Base-by-base conservation (phyloP, 2,113 vertebrate genomes). In the Bagarius yarrelli region DNA sequence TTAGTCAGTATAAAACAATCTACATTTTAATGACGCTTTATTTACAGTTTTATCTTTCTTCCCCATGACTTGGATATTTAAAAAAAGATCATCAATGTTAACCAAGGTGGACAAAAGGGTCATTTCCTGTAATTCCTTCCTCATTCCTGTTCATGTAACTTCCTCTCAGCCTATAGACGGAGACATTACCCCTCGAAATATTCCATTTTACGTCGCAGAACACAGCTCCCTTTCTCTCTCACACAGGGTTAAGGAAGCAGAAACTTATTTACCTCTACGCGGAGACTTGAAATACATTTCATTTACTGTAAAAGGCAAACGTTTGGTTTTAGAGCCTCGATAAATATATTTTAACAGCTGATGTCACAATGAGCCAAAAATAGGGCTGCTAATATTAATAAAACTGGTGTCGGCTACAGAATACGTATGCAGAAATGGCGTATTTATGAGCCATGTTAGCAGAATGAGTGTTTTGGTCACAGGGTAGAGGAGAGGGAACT, bases 71-170 rank as follows among this genome's bases (percentile, higher is more conserved):
- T 50, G 6, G 1, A 52, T 9, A 71, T 25, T 0, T 1, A 27
- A 18, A 66, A 73, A 40, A 57, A 78, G 70, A 63, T 32, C 57
- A 84, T 50, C 21, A 30, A 23, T 70, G 47, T 53, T 53, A 5
- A 72, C 18, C 50, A 34, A 73, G 27, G 13, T 55, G 19, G 27
- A 55, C 21, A 50, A 71, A 79, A 77, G 63, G 27, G 53, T 36
- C 36, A 57, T 84, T 83, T 84, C 83, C 76, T 84, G 83, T 47
- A 25, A 71, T 77, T 82, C n/a, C 84, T 80, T 81, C 83, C 79
- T 40, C 75, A 83, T 85, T 90, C 90, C 88, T 78, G 78, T 88
- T 85, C 44, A 6, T 67, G 67, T 53, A 81, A 81, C 84, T 81
- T 85, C 84, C 84, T 81, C 59, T 85, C 60, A 44, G 19, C 55